phyloP scores from a whole-genome alignment of 2,888 invertebrate species.

The Latrodectus elegans region DNA sequence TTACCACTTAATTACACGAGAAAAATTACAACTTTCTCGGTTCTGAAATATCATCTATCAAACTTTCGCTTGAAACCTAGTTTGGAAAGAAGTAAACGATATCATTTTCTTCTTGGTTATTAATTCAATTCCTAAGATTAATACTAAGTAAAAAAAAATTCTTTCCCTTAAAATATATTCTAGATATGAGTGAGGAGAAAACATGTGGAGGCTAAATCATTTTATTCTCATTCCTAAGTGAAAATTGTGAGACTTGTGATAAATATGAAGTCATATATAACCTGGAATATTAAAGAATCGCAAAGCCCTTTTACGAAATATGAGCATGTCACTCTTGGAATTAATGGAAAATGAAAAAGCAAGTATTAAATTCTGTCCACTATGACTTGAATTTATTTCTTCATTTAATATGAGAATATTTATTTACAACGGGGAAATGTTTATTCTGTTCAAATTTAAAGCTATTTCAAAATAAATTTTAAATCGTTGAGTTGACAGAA shows the following conservation, averaged over 20 bases:
- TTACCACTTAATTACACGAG: conserved; percentile 58
- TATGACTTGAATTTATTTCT: too few relatives aligned
- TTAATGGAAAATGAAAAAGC: background rate
- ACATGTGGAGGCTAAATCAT: conserved; percentile 14
- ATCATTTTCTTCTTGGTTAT: conserved; percentile 32
- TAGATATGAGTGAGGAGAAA: background rate
- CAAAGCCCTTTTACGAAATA: background rate
- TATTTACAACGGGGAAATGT: too few relatives aligned
- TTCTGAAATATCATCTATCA: conserved; percentile 51
- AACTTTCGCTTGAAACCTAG: conserved; percentile 28
- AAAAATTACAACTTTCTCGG: conserved; percentile 50
- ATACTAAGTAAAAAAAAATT: background rate
- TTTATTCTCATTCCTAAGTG: conserved; percentile 14
- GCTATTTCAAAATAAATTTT: too few relatives aligned
- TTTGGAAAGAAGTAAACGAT: conserved; percentile 40
- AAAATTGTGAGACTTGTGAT: conserved; percentile 17
- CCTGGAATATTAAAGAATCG: conserved; percentile 3
- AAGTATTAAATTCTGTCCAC: background rate
- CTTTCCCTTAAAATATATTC: background rate
- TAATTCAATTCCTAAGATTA: conserved; percentile 55
- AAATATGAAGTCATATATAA: conserved; percentile 28
- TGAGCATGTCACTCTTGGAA: background rate
- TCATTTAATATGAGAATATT: too few relatives aligned
- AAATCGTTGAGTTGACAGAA: too few relatives aligned
- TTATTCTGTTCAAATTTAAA: too few relatives aligned